These are phyloP conservation scores for Panulirus ornatus DNA, from an alignment of 1,140 invertebrate genomes.

Conservation along the genomic window DNA sequence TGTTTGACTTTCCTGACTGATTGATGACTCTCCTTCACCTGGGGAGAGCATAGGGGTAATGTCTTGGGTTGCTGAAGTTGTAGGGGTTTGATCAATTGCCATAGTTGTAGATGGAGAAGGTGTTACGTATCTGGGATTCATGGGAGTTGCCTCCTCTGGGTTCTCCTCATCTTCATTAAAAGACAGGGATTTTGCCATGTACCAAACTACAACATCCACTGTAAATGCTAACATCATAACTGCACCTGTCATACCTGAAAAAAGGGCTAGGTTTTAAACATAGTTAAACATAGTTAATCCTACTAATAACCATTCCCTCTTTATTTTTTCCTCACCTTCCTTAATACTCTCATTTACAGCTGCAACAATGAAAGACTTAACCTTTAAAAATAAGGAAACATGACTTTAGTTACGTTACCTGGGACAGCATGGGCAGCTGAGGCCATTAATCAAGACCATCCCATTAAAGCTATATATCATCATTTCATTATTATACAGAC, in stretches of 20 bases:
- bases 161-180: conserved; percentile 46
- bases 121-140: conserved; percentile 26
- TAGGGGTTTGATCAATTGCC: conserved; percentile 11
- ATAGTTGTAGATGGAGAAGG: conserved; percentile 33
- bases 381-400: no score
- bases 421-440: no score
- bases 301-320: no score
- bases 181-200: conserved; percentile 81
- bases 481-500: no score
- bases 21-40: conserved; percentile 33
- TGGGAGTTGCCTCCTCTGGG: conserved; percentile 16
- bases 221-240: conserved; percentile 90
- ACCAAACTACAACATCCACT: conserved; percentile 90
- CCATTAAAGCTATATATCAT: no score
- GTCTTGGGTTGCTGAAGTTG: conserved; percentile 36
- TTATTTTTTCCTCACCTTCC: no score
- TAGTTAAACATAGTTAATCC: no score
- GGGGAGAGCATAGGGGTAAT: conserved; percentile 31
- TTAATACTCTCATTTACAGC: no score
- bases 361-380: no score
- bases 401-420: no score
- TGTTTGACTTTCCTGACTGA: conserved; percentile 9
- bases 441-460: no score
- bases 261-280: no score
- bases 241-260: conserved; percentile 86